Percentiles rank a stretch among this genome's conserved stretches.
These are phyloP conservation scores for Pachydiplax longipennis DNA, from an alignment of 2,888 invertebrate genomes.

Conservation along the genomic window DNA sequence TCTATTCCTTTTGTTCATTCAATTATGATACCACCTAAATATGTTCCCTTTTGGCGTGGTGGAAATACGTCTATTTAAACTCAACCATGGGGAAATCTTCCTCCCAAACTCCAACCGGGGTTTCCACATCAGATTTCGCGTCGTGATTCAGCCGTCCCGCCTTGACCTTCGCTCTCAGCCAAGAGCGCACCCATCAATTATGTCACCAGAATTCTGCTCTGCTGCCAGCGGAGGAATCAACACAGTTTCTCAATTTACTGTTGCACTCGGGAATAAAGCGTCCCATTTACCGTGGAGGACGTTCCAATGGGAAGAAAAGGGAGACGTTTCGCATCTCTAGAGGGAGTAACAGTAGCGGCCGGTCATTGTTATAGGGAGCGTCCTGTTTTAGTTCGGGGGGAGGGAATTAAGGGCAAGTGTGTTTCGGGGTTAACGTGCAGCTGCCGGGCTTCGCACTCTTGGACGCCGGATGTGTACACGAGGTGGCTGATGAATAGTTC, in stretches of 20 bases:
- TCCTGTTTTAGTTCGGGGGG: neutral
- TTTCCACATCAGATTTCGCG: no score
- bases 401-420: neutral
- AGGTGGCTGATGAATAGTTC: neutral
- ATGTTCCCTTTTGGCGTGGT: no score
- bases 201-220: neutral
- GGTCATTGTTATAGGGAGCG: neutral
- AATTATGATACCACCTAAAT: no score
- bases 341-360: neutral
- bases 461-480: slow-evolving; percentile 28
- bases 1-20: no score
- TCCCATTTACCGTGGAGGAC: neutral
- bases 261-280: neutral
- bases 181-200: neutral
- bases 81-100: no score
- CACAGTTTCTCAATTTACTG: neutral
- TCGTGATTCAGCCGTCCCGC: no score
- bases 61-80: no score
- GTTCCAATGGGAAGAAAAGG: neutral
- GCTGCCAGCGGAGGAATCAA: neutral
- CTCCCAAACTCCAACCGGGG: no score
- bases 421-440: slow-evolving; percentile 19
- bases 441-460: neutral
- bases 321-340: neutral
- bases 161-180: neutral